These are phyloP conservation scores for Galeopsomyia nigrocyanea DNA, from an alignment of 2,888 invertebrate species.

Conservation along the genomic window DNA sequence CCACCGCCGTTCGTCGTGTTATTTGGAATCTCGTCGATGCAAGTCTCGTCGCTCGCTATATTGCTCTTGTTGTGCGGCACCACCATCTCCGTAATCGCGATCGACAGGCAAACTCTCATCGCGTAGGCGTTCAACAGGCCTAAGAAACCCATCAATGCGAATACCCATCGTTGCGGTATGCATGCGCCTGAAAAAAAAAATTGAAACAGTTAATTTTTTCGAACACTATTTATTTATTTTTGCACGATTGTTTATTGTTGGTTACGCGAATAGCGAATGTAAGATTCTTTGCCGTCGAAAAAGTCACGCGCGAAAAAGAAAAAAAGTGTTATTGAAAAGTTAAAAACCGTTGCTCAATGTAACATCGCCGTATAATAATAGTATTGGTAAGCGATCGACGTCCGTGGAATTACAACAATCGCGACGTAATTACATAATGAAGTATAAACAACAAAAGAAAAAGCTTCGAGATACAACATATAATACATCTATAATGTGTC, in stretches of 20 bases:
- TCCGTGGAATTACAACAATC: no score
- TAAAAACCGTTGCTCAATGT: no score
- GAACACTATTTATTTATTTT: not conserved
- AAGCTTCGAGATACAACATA: no score
- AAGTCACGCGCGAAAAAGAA: no score
- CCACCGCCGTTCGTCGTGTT: not conserved
- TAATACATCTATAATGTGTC: no score
- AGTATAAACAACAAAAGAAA: no score
- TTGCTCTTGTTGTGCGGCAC: constrained; percentile 12
- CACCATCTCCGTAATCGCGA: constrained; percentile 82
- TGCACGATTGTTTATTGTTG: not conserved
- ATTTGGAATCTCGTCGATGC: not conserved
- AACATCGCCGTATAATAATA: no score
- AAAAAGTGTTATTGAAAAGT: no score
- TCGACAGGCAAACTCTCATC: constrained; percentile 80
- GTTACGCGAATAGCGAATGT: not conserved
- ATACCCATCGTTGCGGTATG: constrained; percentile 65
- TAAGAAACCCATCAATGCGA: constrained; percentile 77
- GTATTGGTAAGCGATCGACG: no score
- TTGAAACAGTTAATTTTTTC: no score
- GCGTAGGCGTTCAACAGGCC: constrained; percentile 82
- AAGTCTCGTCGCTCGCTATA: not conserved
- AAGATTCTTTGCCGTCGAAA: no score
- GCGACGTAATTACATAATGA: no score
- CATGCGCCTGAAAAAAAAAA: constrained; percentile 35